Conservation (phyloP, 2,888 invertebrate species). For the Erebia epiphron region DNA sequence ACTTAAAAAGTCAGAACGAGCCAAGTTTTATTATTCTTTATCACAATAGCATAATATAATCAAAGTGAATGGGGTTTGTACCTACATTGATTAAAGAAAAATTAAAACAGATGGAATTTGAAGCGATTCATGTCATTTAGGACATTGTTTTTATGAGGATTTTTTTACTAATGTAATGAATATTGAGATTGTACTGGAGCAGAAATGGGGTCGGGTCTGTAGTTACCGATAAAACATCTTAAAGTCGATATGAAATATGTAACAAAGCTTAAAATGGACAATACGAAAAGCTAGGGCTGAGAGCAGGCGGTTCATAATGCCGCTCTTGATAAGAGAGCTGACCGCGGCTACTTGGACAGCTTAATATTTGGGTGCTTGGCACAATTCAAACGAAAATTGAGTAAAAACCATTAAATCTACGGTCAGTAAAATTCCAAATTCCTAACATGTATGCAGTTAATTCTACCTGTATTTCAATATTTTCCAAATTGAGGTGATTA, state of each 20-base stretch:
- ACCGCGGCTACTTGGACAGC: conserved; percentile 75
- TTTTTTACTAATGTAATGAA: neutral
- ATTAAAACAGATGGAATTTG: neutral
- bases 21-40: conserved; percentile 17
- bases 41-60: conserved; percentile 10
- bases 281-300: conserved; percentile 47
- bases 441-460: neutral
- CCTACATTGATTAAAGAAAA: conserved; percentile 10
- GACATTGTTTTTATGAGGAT: neutral
- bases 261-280: conserved; percentile 32
- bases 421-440: no score
- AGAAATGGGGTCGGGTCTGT: no score
- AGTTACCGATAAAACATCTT: no score
- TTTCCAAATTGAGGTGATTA: no score
- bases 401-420: neutral
- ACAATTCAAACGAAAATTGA: conserved; percentile 42
- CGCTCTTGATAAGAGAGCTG: conserved; percentile 71
- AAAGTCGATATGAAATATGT: no score
- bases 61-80: conserved; percentile 2
- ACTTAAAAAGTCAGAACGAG: conserved; percentile 14
- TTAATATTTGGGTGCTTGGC: conserved; percentile 59
- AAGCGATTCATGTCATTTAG: neutral
- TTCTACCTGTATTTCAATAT: conserved; percentile 33
- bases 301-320: conserved; percentile 74
- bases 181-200: neutral